Conservation (phyloP, 2,888 invertebrate species). For the Nesidiocoris tenuis region DNA sequence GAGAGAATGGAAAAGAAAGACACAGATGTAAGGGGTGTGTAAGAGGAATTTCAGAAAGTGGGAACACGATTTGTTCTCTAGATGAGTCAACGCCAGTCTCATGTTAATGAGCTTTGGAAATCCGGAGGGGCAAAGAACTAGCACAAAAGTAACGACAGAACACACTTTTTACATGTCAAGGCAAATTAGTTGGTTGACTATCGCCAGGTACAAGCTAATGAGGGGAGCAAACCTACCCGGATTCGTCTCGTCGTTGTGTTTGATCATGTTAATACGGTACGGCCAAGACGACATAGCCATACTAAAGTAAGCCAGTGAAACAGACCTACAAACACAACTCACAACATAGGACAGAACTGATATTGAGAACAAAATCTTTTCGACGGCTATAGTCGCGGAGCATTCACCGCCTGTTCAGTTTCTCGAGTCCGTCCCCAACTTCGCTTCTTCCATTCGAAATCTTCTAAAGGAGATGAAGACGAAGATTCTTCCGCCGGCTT, state of each 20-base stretch:
- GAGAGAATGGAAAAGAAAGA: neutral
- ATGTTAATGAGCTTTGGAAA: slow-evolving; percentile 47
- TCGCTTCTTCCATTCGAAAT: neutral
- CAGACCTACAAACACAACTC: neutral
- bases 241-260: slow-evolving; percentile 21
- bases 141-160: slow-evolving; percentile 46
- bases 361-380: neutral
- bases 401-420: neutral
- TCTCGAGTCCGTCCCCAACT: neutral
- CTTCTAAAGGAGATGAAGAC: neutral
- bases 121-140: slow-evolving; percentile 46
- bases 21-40: slow-evolving; percentile 15
- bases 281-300: neutral
- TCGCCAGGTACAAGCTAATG: slow-evolving; percentile 45
- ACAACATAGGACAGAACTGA: neutral
- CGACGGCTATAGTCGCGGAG: neutral
- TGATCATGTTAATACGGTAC: slow-evolving; percentile 35
- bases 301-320: neutral
- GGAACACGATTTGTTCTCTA: slow-evolving; percentile 39
- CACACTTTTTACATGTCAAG: slow-evolving; percentile 48
- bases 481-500: neutral
- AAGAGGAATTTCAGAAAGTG: slow-evolving; percentile 38
- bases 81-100: slow-evolving; percentile 44
- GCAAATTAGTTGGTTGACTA: slow-evolving; percentile 46
- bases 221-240: slow-evolving; percentile 29